Base-by-base conservation (phyloP, 2,888 invertebrate species). In the Erynnis tages region DNA sequence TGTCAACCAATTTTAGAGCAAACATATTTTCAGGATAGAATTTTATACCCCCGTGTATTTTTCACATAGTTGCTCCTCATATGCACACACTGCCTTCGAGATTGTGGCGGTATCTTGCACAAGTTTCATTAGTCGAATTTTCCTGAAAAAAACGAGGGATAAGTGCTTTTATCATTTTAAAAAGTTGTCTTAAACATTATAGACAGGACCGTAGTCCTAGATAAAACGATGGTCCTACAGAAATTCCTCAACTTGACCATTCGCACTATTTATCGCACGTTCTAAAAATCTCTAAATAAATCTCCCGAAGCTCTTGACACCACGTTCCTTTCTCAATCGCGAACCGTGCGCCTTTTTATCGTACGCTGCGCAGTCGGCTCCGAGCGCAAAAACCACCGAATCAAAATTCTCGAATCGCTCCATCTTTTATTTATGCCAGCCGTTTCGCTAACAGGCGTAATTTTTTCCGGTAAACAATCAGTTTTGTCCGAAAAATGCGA, bases 391-490 rank as follows among this genome's bases (percentile, higher is more conserved):
- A 87, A 85, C 59, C 23, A 76, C 76, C 84, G 82, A 87, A 89
- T 88, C 88, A 87, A 88, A 87, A 89, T 88, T 87, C 88, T 75
- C 76, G 65, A 63, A 67, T 69, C 71, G 61, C 65, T 71, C 54
- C 82, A 88, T 89, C 84, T 88, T 87, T 89, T 88, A 89, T 89
- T 87, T 86, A 89, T 88, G 64, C 70, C 63, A 69, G 64, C 71
- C 78, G 78, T 75, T 81, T 77, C 82, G 79, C 83, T 87, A 87
- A 88, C 88, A 86, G 87, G 74, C 83, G 86, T 87, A 84, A 88
- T 89, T 89, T 89, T 89, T 88, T 88, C 88, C 88, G 81, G 77
- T 82, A 89, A 88, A 89, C 88, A 89, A 88, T 87, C 87, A 86
- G 79, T 88, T 89, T 88, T 88, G 84, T 69, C 82, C 79, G 85